Conservation (phyloP, 2,888 invertebrate species). For the Leistus spinibarbis region DNA sequence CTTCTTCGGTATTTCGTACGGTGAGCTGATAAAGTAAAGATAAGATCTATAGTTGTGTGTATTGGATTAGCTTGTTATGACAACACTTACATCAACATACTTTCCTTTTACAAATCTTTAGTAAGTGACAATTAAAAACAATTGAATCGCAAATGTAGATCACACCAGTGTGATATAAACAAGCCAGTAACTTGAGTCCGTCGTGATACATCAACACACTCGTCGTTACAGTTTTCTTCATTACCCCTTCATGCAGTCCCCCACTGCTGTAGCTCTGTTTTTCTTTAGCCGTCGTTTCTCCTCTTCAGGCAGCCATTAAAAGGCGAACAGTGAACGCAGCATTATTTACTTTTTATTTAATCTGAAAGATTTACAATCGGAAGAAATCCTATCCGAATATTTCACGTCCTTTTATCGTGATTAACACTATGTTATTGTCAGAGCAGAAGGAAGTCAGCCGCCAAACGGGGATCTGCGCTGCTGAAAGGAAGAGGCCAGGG, state of each 20-base stretch:
- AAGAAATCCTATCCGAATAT: conserved; percentile 21
- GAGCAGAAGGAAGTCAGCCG: background rate
- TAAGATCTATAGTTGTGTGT: too few relatives aligned
- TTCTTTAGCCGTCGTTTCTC: background rate
- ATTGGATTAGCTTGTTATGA: too few relatives aligned
- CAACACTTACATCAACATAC: too few relatives aligned
- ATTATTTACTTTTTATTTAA: conserved; percentile 38
- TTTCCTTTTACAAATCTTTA: too few relatives aligned
- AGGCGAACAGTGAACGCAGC: conserved; percentile 22
- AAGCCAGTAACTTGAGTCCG: too few relatives aligned
- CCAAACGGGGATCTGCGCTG: background rate
- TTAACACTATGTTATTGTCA: conserved; percentile 39
- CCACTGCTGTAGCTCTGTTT: background rate
- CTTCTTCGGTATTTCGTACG: too few relatives aligned
- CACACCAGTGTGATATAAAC: too few relatives aligned
- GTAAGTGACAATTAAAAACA: too few relatives aligned
- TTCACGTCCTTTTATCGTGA: conserved; percentile 37
- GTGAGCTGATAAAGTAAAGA: too few relatives aligned
- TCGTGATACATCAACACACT: background rate
- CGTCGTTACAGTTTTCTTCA: background rate
- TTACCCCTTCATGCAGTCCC: background rate
- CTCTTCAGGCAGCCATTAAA: background rate
- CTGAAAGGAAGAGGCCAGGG: background rate
- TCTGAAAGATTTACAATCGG: conserved; percentile 37
- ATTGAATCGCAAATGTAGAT: too few relatives aligned